Conservation (phyloP, 2,888 invertebrate genomes). For the Nomada lathburiana region DNA sequence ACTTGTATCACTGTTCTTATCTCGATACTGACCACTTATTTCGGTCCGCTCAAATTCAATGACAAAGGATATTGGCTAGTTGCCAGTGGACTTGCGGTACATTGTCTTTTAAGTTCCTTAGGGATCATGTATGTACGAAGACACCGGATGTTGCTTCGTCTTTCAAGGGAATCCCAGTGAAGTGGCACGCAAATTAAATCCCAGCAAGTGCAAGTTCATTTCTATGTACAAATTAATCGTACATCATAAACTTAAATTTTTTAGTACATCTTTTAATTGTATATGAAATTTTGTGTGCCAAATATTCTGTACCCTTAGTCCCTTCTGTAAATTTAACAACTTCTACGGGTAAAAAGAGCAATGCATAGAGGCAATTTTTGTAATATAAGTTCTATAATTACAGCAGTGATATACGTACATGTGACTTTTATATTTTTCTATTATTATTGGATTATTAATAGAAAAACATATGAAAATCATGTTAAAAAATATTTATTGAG, state of each 20-base stretch:
- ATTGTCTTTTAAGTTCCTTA: constrained; percentile 32
- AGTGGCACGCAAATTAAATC: constrained; percentile 7
- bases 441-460: background rate
- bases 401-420: background rate
- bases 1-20: constrained; percentile 67
- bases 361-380: too few relatives aligned
- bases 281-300: too few relatives aligned
- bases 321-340: too few relatives aligned
- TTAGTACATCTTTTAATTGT: too few relatives aligned
- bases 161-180: background rate
- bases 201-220: background rate
- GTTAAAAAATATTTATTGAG: background rate
- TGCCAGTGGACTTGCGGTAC: constrained; percentile 46
- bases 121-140: constrained; percentile 22
- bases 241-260: background rate
- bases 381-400: too few relatives aligned
- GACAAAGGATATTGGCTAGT: constrained; percentile 60
- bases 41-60: constrained; percentile 65
- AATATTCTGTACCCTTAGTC: too few relatives aligned
- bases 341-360: too few relatives aligned
- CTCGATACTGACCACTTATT: constrained; percentile 64
- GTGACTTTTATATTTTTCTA: background rate
- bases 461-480: background rate
- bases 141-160: constrained; percentile 1
- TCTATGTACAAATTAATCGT: background rate